Conservation (phyloP, 1,140 invertebrate species). For the Dendrolimus kikuchii region DNA sequence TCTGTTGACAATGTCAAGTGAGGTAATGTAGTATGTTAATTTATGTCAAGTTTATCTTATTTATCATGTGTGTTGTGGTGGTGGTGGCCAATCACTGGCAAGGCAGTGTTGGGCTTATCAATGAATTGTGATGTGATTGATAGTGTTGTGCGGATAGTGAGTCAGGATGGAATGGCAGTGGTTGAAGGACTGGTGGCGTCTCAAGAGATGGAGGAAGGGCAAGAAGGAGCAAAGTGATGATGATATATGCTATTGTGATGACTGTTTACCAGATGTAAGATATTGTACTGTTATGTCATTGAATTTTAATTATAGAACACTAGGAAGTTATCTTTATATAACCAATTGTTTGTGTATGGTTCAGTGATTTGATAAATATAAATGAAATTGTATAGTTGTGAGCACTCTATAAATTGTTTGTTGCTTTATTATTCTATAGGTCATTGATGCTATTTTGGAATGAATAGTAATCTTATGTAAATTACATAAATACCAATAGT, state of each 20-base stretch:
- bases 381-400: no score
- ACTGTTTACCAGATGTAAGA: slow-evolving; percentile 77
- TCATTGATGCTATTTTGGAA: no score
- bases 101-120: slow-evolving; percentile 37
- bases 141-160: slow-evolving; percentile 39
- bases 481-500: no score
- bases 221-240: slow-evolving; percentile 72
- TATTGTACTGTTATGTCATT: slow-evolving; percentile 5
- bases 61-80: slow-evolving; percentile 45
- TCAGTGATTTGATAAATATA: no score
- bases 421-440: no score
- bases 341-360: neutral
- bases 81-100: slow-evolving; percentile 41
- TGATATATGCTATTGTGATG: slow-evolving; percentile 82
- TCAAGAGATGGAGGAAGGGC: slow-evolving; percentile 78
- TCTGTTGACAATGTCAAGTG: slow-evolving; percentile 59
- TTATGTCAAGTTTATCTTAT: slow-evolving; percentile 60
- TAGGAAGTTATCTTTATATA: no score
- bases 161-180: slow-evolving; percentile 80
- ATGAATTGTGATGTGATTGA: slow-evolving; percentile 25
- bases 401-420: no score
- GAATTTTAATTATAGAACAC: neutral
- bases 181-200: slow-evolving; percentile 84
- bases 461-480: no score
- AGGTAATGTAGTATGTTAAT: slow-evolving; percentile 60